phyloP scores from a whole-genome alignment of 2,113 vertebrate species.

The Carlito syrichta region DNA sequence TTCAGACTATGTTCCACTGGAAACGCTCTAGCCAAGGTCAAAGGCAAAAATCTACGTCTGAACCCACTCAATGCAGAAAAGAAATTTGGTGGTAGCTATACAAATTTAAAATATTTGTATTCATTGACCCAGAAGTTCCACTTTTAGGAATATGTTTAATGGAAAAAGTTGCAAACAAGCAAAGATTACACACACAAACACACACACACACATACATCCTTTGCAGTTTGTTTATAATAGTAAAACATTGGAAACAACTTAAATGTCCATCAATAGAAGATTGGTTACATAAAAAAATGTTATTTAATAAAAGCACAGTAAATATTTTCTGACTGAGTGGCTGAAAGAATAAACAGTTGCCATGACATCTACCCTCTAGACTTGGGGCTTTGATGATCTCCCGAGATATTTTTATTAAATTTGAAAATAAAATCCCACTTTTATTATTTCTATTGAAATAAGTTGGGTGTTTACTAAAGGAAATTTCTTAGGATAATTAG shows the following conservation, averaged over 20 bases:
- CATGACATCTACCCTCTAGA: background rate
- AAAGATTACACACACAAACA: background rate
- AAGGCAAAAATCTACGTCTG: background rate
- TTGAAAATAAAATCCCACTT: background rate
- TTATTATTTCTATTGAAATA: constrained; percentile 1
- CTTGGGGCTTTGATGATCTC: background rate
- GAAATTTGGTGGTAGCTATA: background rate
- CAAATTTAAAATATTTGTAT: constrained; percentile 41
- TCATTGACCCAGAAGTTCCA: background rate
- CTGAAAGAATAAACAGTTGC: background rate
- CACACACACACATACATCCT: background rate
- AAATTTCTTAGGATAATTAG: background rate
- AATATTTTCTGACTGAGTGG: background rate
- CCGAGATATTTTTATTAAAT: background rate
- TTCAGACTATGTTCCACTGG: background rate
- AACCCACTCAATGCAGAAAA: background rate
- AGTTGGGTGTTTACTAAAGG: background rate
- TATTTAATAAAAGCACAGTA: constrained; percentile 1
- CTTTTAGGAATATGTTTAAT: constrained; percentile 6
- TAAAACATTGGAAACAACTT: background rate
- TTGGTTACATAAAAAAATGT: background rate
- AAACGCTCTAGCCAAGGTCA: background rate
- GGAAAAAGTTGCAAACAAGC: background rate
- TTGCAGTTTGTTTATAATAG: background rate
- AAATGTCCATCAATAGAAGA: background rate